These are phyloP conservation scores for Trachops cirrhosus DNA, from an alignment of 2,797 vertebrate species.

Conservation along the genomic window DNA sequence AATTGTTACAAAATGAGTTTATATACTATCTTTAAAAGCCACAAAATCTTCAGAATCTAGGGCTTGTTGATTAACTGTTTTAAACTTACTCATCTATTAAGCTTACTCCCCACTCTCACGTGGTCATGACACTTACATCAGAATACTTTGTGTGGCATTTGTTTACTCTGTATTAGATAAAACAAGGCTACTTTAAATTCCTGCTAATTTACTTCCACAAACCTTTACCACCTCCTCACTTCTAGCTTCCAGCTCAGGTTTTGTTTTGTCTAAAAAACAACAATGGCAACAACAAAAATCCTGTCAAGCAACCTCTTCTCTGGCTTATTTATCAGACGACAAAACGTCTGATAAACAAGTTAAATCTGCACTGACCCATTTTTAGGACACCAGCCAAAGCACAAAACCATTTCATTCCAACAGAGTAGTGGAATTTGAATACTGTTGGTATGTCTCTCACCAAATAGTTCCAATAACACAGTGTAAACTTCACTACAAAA, in stretches of 20 bases:
- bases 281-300: background rate
- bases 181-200: background rate
- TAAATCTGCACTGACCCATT: background rate
- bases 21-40: background rate
- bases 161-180: background rate
- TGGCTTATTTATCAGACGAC: background rate
- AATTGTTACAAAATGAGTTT: background rate
- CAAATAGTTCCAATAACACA: background rate
- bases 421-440: background rate
- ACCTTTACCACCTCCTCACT: background rate
- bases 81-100: background rate
- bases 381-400: background rate
- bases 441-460: background rate
- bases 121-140: background rate
- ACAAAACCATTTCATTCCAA: conserved; percentile 28
- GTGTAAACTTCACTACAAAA: background rate
- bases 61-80: background rate
- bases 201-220: conserved; percentile 1
- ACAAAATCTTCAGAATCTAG: background rate
- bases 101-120: background rate
- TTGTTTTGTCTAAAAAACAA: background rate
- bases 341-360: conserved; percentile 16
- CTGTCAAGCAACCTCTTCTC: background rate
- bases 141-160: background rate
- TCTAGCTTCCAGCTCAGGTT: background rate